Conservation (phyloP, 2,113 vertebrate genomes). For the Phaethon lepturus region DNA sequence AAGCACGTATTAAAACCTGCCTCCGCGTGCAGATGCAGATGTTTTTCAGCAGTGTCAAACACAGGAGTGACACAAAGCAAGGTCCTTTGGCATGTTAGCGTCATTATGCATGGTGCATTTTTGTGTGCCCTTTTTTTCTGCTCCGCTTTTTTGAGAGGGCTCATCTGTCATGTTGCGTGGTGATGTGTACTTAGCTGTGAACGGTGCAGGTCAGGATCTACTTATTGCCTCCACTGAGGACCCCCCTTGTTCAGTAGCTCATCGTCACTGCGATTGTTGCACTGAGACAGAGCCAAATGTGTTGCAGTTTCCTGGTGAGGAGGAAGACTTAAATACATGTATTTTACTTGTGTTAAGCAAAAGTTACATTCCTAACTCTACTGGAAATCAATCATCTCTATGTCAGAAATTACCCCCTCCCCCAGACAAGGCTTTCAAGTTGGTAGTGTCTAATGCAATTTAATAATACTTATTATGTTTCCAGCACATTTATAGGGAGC, state of each 20-base stretch:
- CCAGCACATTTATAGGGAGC: neutral
- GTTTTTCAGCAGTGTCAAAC: neutral
- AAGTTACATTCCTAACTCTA: neutral
- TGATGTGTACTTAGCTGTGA: neutral
- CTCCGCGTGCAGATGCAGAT: neutral
- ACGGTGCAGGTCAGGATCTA: neutral
- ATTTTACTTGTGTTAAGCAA: neutral
- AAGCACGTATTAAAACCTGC: neutral
- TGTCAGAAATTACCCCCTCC: neutral
- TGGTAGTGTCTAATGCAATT: neutral
- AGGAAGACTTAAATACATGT: neutral
- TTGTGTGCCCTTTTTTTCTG: fast-evolving
- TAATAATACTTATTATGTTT: neutral
- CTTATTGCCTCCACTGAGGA: fast-evolving
- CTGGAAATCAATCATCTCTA: conserved; percentile 11
- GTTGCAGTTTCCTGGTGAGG: neutral
- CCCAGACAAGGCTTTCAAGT: neutral
- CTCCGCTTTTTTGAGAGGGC: neutral
- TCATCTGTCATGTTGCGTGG: fast-evolving
- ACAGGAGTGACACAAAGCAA: neutral
- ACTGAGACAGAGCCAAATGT: fast-evolving
- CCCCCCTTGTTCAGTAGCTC: neutral
- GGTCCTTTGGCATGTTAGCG: neutral
- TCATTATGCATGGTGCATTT: fast-evolving
- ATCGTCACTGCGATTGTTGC: fast-evolving